Conservation (phyloP, 1,140 invertebrate species). For the Apocrypta bakeri region DNA sequence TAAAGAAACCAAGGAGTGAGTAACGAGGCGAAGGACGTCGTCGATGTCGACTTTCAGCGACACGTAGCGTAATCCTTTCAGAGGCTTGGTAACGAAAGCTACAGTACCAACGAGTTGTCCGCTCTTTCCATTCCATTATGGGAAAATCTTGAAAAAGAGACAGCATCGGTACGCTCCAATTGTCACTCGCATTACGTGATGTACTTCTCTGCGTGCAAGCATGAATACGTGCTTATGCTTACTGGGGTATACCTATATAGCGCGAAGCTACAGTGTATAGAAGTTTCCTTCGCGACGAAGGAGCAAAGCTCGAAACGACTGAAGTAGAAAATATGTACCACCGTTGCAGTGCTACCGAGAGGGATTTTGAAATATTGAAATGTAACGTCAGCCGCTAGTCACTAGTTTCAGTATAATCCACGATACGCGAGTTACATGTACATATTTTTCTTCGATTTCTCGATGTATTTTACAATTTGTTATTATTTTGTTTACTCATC, state of each 20-base stretch:
- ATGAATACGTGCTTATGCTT: neutral
- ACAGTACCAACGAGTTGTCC: neutral
- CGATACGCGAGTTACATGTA: neutral
- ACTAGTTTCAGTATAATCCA: conserved; percentile 31
- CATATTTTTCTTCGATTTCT: conserved; percentile 37
- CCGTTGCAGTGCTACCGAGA: too few species aligned
- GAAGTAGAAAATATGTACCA: conserved; percentile 38
- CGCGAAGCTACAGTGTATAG: neutral
- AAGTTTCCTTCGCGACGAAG: neutral
- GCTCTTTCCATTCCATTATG: conserved; percentile 57
- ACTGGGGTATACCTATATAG: neutral
- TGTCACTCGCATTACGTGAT: conserved; percentile 58
- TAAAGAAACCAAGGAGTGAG: neutral
- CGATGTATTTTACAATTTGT: neutral
- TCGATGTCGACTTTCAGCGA: conserved; percentile 55
- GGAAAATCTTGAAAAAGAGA: conserved; percentile 48
- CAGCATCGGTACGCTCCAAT: conserved; percentile 60
- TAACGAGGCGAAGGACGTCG: conserved; percentile 14
- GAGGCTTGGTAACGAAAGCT: conserved; percentile 50
- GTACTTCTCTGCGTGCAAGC: neutral
- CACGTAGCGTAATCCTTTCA: conserved; percentile 63
- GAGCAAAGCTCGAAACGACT: conserved; percentile 16
- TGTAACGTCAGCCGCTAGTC: conserved; percentile 49
- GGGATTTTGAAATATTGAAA: conserved; percentile 63
- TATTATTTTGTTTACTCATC: neutral